These are phyloP conservation scores for Heterodera schachtii DNA, from an alignment of 1,140 invertebrate genomes.

Conservation along the genomic window DNA sequence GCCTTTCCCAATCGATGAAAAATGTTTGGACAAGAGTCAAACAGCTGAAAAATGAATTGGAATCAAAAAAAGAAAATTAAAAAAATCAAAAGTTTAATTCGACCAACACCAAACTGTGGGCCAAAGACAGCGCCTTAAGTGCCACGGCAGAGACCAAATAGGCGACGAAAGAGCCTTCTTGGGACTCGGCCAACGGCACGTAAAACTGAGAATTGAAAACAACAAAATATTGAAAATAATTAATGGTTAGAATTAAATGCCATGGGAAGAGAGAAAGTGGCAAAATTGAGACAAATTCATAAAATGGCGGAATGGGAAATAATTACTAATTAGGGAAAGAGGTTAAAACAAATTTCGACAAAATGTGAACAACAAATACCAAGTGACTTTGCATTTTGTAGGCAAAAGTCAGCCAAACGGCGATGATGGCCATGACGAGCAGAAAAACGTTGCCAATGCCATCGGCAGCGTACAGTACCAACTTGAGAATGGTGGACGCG, in stretches of 20 bases:
- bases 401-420: constrained; percentile 75
- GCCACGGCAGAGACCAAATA: constrained; percentile 74
- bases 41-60: constrained; percentile 41
- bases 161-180: constrained; percentile 71
- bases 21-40: constrained; percentile 78
- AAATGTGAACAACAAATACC: constrained; percentile 69
- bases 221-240: no score
- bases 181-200: constrained; percentile 70
- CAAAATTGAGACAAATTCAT: no score
- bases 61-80: neutral
- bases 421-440: constrained; percentile 72
- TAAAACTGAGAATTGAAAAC: constrained; percentile 6
- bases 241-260: no score
- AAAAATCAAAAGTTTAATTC: neutral
- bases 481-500: constrained; percentile 71
- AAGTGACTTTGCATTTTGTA: constrained; percentile 72
- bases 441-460: constrained; percentile 76
- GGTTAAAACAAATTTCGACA: neutral
- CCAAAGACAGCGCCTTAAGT: constrained; percentile 75
- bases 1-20: constrained; percentile 85
- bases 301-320: no score
- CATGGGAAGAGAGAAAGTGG: no score
- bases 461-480: constrained; percentile 73
- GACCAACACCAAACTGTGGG: constrained; percentile 70
- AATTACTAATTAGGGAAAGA: no score